Conservation (phyloP, 2,797 vertebrate genomes). For the Notoglanidium macrostoma region DNA sequence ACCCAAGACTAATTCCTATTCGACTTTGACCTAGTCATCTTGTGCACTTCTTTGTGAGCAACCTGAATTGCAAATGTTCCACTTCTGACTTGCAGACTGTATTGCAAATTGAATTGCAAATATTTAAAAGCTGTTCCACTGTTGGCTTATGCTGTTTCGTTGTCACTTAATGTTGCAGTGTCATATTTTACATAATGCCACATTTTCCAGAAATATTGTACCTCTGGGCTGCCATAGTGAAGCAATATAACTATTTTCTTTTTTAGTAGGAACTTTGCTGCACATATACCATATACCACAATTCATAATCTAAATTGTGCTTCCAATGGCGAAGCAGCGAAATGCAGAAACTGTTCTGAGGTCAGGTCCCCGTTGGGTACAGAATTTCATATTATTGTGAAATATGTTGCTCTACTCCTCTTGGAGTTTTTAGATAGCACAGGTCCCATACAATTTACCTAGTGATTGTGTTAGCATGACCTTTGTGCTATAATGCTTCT, state of each 20-base stretch:
- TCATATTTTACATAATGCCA: conserved; percentile 9
- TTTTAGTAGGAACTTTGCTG: neutral
- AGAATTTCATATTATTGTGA: conserved; percentile 1
- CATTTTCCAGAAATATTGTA: conserved; percentile 5
- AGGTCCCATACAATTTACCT: conserved; percentile 1
- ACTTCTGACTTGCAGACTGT: neutral
- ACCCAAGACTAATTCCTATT: neutral
- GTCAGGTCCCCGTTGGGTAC: neutral
- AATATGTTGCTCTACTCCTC: neutral
- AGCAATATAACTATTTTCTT: neutral
- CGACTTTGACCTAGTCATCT: neutral
- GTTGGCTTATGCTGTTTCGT: neutral
- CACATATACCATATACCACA: neutral
- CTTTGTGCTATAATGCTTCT: conserved; percentile 7
- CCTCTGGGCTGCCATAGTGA: neutral
- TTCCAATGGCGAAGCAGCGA: neutral
- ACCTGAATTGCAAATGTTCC: neutral
- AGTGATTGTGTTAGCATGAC: conserved; percentile 25
- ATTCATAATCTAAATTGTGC: conserved; percentile 10
- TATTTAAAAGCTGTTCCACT: neutral
- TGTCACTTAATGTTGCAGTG: neutral
- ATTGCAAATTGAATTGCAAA: conserved; percentile 1
- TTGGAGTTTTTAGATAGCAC: neutral
- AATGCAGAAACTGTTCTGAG: neutral
- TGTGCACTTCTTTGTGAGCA: neutral